These are phyloP conservation scores for Tragulus kanchil DNA, from an alignment of 2,113 vertebrate species.

Conservation along the genomic window DNA sequence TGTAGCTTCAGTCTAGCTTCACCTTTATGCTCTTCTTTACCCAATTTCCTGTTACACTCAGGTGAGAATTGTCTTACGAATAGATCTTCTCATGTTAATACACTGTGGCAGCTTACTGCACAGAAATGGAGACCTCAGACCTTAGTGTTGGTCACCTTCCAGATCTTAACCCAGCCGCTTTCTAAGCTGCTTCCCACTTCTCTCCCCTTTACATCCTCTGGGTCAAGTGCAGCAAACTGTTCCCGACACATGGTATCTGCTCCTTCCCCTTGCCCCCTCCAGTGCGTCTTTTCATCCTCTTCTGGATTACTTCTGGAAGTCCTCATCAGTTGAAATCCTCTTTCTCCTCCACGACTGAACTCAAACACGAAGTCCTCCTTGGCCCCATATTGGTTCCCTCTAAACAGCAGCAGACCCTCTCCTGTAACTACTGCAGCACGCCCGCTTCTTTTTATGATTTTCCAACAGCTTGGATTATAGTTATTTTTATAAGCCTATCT, in stretches of 20 bases:
- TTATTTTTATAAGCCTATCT: not conserved
- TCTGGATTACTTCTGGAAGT: not conserved
- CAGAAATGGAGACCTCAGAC: not conserved
- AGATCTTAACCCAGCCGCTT: not conserved
- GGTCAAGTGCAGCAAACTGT: fast-evolving
- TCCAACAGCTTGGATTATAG: not conserved
- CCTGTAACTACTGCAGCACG: not conserved
- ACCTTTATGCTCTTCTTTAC: no score
- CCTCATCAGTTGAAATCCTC: not conserved
- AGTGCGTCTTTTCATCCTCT: not conserved
- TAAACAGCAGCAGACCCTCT: fast-evolving
- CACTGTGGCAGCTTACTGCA: not conserved
- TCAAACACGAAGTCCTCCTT: fast-evolving
- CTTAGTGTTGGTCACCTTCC: not conserved
- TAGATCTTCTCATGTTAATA: not conserved
- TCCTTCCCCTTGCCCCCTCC: not conserved
- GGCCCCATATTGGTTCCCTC: not conserved
- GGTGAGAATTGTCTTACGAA: not conserved
- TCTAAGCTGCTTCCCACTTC: not conserved
- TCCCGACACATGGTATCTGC: not conserved
- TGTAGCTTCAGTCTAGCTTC: not conserved
- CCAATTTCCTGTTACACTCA: fast-evolving
- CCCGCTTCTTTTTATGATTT: not conserved
- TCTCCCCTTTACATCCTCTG: no score
- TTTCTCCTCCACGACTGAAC: not conserved